Conservation (phyloP, 2,113 vertebrate genomes). For the Notarius lentiginosus region DNA sequence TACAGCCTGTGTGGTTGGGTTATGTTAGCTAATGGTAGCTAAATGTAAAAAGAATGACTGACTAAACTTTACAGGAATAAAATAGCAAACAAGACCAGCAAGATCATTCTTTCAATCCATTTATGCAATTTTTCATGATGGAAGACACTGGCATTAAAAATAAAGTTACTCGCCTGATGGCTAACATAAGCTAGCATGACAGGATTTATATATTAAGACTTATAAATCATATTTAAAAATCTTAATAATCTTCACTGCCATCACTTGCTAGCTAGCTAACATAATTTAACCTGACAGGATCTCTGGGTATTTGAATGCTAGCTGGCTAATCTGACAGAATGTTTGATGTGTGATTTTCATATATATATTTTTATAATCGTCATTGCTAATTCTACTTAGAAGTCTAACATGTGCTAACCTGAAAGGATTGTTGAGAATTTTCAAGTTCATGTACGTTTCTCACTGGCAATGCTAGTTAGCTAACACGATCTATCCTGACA, state of each 20-base stretch:
- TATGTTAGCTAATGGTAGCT: background rate
- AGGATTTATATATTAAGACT: background rate
- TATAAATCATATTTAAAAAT: background rate
- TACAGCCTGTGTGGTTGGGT: background rate
- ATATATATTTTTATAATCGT: no score
- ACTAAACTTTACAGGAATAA: background rate
- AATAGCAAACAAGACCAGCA: background rate
- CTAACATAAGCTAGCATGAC: background rate
- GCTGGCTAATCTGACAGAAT: no score
- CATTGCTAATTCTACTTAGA: no score
- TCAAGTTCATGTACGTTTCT: no score
- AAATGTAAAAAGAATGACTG: background rate
- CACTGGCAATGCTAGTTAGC: no score
- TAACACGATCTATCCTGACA: background rate
- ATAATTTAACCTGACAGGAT: no score
- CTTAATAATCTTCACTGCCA: background rate
- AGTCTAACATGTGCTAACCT: background rate
- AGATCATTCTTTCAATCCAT: background rate
- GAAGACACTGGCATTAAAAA: background rate
- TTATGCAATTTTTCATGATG: background rate
- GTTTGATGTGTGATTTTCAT: no score
- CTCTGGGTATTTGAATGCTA: no score
- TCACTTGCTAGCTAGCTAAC: background rate
- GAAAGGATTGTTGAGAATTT: no score
- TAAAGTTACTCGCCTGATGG: background rate